These are phyloP conservation scores for Ceratina australensis DNA, from an alignment of 1,140 invertebrate genomes.

Conservation along the genomic window DNA sequence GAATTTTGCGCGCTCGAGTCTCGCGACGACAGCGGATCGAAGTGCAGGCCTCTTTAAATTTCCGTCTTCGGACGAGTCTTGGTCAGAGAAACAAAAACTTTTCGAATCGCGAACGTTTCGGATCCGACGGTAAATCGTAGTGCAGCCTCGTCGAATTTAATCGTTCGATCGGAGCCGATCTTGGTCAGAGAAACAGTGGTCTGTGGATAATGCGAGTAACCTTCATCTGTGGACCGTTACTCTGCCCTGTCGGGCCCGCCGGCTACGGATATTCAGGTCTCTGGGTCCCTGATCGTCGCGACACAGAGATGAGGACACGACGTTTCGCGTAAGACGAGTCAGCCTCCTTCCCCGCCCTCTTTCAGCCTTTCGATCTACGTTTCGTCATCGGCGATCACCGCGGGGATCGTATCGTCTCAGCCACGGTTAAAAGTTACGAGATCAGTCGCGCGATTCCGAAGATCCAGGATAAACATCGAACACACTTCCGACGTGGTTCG, in stretches of 20 bases:
- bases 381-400: not conserved
- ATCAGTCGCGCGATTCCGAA: not conserved
- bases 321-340: slow-evolving; percentile 60
- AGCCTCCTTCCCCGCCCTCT: slow-evolving; percentile 63
- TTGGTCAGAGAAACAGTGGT: slow-evolving; percentile 53
- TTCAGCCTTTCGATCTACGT: not conserved
- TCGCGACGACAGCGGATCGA: slow-evolving; percentile 4
- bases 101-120: too few species aligned
- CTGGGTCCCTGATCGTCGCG: slow-evolving; percentile 71
- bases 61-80: not conserved
- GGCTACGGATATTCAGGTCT: slow-evolving; percentile 74
- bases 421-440: not conserved
- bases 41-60: not conserved
- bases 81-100: too few species aligned
- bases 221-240: slow-evolving; percentile 75
- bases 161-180: slow-evolving; percentile 34
- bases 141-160: too few species aligned
- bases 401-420: too few species aligned
- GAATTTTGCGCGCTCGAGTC: not conserved
- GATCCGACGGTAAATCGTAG: too few species aligned
- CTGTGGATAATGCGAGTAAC: slow-evolving; percentile 70
- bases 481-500: slow-evolving; percentile 28
- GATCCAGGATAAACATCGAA: not conserved
- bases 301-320: slow-evolving; percentile 64
- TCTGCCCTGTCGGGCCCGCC: slow-evolving; percentile 71